Conservation (phyloP, 2,888 invertebrate species). For the Tenthredo notha region DNA sequence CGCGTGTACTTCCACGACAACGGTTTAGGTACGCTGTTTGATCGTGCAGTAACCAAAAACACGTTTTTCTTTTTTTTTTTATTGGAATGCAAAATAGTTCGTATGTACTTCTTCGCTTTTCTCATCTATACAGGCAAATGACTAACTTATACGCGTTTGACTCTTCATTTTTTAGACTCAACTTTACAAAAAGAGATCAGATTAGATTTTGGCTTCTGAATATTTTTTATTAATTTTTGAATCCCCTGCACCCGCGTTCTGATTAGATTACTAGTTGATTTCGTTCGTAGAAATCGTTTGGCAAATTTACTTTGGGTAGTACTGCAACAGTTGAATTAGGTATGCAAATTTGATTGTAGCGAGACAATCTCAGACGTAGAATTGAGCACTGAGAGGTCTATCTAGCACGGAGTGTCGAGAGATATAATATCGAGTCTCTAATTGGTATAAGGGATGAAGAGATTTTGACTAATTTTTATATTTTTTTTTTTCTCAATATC, state of each 20-base stretch:
- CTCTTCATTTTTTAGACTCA: not conserved
- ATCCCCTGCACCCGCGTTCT: not conserved
- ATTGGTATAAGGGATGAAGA: conserved; percentile 18
- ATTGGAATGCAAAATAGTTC: conserved; percentile 33
- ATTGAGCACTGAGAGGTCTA: not conserved
- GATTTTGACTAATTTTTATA: not conserved
- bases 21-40: conserved; percentile 46
- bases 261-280: conserved; percentile 21
- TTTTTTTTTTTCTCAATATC: not conserved
- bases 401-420: no score
- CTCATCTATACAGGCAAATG: not conserved
- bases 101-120: not conserved
- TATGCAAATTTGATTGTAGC: conserved; percentile 43
- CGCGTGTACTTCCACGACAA: conserved; percentile 53
- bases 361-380: conserved; percentile 32
- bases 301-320: not conserved
- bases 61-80: no score
- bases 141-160: not conserved
- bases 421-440: not conserved
- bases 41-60: conserved; percentile 32
- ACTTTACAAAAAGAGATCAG: no score
- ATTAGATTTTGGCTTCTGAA: not conserved
- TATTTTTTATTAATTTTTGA: not conserved
- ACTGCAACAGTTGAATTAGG: conserved; percentile 41
- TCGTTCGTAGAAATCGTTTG: not conserved